Conservation (phyloP, 2,888 invertebrate species). For the Pollenia amentaria region DNA sequence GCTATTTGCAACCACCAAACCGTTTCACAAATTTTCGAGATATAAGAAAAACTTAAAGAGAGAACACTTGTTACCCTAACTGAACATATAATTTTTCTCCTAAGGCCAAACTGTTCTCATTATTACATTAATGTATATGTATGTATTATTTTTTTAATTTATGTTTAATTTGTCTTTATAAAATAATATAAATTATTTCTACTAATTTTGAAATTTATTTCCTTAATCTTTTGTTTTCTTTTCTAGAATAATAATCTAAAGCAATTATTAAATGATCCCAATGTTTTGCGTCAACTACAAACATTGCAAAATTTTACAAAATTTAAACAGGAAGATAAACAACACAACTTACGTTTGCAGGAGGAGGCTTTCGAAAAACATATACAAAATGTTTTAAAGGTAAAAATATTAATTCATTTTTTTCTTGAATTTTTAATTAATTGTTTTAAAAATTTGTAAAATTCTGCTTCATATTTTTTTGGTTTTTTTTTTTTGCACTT, state of each 20-base stretch:
- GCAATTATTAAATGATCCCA: slow-evolving; percentile 90
- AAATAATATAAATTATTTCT: background rate
- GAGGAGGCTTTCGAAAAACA: slow-evolving; percentile 92
- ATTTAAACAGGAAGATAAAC: slow-evolving; percentile 87
- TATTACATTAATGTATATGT: no score
- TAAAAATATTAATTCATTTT: slow-evolving; percentile 78
- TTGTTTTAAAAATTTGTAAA: background rate
- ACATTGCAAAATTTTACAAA: slow-evolving; percentile 87
- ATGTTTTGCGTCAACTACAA: slow-evolving; percentile 95
- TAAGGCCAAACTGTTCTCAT: no score
- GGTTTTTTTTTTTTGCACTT: slow-evolving; percentile 41
- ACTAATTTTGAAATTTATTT: slow-evolving; percentile 24
- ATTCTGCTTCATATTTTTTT: slow-evolving; percentile 30
- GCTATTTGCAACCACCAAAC: no score
- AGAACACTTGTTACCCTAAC: no score
- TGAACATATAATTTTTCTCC: no score
- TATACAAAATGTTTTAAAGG: slow-evolving; percentile 90
- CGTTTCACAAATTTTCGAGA: no score
- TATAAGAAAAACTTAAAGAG: no score
- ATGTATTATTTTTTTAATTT: background rate
- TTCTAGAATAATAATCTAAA: slow-evolving; percentile 84
- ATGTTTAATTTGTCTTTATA: slow-evolving; percentile 18
- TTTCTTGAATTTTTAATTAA: slow-evolving; percentile 24
- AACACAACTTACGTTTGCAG: slow-evolving; percentile 89
- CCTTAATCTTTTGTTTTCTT: slow-evolving; percentile 34